Percentiles rank a stretch among this genome's conserved stretches.
phyloP scores from a whole-genome alignment of 1,140 invertebrate genomes.

The Drosophila suzukii region DNA sequence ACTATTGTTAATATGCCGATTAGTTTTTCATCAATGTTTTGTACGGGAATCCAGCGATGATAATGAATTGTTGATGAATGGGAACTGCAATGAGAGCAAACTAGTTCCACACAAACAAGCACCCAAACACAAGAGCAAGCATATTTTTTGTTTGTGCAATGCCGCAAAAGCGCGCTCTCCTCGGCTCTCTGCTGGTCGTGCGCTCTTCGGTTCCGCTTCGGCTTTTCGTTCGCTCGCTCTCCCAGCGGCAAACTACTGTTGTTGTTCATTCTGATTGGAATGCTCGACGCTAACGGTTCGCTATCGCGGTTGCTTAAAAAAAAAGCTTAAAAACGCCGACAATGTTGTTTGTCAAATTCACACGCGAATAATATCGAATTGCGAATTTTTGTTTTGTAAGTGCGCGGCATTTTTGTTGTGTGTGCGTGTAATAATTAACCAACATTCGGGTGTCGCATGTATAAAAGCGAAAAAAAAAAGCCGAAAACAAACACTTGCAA shows the following conservation, averaged over 20 bases:
- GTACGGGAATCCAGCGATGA: too few species aligned
- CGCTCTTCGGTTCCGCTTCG: constrained; percentile 5
- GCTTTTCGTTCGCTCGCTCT: neutral
- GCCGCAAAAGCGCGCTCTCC: constrained; percentile 18
- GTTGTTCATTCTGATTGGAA: constrained; percentile 5
- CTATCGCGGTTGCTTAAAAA: constrained; percentile 7
- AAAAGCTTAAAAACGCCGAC: constrained; percentile 9
- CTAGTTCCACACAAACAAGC: constrained; percentile 58
- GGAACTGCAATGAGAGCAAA: constrained; percentile 45
- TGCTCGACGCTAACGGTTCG: neutral
- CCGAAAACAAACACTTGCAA: constrained; percentile 24
- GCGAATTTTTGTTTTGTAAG: constrained; percentile 36
- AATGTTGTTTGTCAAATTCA: constrained; percentile 32
- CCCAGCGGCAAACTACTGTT: neutral
- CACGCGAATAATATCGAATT: constrained; percentile 27
- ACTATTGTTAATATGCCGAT: too few species aligned
- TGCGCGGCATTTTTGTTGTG: constrained; percentile 23
- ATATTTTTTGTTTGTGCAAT: too few species aligned
- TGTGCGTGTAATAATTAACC: constrained; percentile 21
- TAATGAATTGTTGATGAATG: too few species aligned
- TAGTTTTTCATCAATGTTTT: too few species aligned
- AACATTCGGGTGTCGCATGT: constrained; percentile 24
- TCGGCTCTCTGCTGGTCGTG: neutral
- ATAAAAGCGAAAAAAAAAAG: neutral
- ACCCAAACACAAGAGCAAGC: constrained; percentile 32